These are phyloP conservation scores for Yponomeuta plumbellus DNA, from an alignment of 2,888 invertebrate species.

Conservation along the genomic window DNA sequence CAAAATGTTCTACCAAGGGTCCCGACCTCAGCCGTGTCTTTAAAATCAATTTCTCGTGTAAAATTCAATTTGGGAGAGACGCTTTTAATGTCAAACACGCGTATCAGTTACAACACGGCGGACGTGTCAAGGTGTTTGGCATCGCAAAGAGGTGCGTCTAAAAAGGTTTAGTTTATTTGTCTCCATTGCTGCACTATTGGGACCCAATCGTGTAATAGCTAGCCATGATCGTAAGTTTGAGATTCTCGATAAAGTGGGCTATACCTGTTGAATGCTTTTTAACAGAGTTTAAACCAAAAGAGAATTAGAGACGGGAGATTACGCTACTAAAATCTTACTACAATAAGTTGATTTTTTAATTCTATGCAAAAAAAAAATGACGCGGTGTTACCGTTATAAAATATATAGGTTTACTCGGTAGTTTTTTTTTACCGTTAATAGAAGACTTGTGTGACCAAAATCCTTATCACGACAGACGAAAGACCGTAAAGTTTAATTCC, in stretches of 20 bases:
- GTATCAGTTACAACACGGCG: constrained; percentile 40
- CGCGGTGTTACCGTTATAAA: too few species aligned
- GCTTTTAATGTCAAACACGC: constrained; percentile 34
- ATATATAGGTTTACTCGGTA: too few species aligned
- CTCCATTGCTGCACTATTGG: constrained; percentile 36
- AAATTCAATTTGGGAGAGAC: neutral
- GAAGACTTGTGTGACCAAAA: too few species aligned
- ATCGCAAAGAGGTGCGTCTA: constrained; percentile 43
- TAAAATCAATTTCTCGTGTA: neutral
- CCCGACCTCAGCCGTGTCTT: neutral
- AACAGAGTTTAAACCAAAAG: neutral
- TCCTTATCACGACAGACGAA: too few species aligned
- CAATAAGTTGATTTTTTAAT: too few species aligned
- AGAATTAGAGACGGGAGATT: neutral
- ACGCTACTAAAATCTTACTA: neutral
- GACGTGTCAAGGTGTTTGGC: constrained; percentile 38
- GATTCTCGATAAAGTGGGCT: constrained; percentile 50
- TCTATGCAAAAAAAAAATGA: too few species aligned
- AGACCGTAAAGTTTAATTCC: too few species aligned
- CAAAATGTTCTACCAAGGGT: neutral
- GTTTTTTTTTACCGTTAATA: too few species aligned
- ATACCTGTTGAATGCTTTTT: neutral
- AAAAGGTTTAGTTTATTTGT: constrained; percentile 46
- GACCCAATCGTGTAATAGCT: constrained; percentile 52
- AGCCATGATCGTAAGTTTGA: constrained; percentile 38